These are phyloP conservation scores for Drosophila bunnanda DNA, from an alignment of 2,888 invertebrate species.

Conservation along the genomic window DNA sequence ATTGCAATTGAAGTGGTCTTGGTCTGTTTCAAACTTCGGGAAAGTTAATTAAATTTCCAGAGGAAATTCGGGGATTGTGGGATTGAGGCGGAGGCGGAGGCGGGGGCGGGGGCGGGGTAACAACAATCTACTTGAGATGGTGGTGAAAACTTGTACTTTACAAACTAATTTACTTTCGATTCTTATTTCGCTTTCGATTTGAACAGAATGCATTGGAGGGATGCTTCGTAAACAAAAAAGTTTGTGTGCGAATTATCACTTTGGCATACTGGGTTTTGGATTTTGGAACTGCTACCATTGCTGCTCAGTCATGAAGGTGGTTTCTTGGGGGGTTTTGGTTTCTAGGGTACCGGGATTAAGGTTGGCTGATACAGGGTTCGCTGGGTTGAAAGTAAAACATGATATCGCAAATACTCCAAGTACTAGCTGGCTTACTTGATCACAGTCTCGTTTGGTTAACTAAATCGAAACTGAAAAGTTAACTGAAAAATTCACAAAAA, in stretches of 20 bases:
- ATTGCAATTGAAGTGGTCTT: constrained; percentile 75
- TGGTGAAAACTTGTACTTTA: constrained; percentile 57
- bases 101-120: constrained; percentile 56
- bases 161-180: constrained; percentile 46
- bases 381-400: constrained; percentile 67
- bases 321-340: constrained; percentile 18
- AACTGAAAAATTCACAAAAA: constrained; percentile 32
- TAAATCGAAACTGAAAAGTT: constrained; percentile 24
- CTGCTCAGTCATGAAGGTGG: constrained; percentile 77
- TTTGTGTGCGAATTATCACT: constrained; percentile 53
- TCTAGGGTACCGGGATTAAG: constrained; percentile 12
- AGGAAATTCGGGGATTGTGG: constrained; percentile 18
- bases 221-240: constrained; percentile 74
- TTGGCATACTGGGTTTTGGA: constrained; percentile 55
- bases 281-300: constrained; percentile 80
- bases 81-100: constrained; percentile 38
- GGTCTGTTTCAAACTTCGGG: constrained; percentile 69
- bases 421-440: constrained; percentile 57
- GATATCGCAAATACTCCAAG: constrained; percentile 68
- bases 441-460: constrained; percentile 18
- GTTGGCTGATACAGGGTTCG: constrained; percentile 25
- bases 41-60: constrained; percentile 76
- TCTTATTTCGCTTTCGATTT: constrained; percentile 46
- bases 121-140: constrained; percentile 75
- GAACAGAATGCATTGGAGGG: constrained; percentile 76